Base-by-base conservation (phyloP, 2,797 vertebrate genomes). In the Schizothorax lantsangensis region DNA sequence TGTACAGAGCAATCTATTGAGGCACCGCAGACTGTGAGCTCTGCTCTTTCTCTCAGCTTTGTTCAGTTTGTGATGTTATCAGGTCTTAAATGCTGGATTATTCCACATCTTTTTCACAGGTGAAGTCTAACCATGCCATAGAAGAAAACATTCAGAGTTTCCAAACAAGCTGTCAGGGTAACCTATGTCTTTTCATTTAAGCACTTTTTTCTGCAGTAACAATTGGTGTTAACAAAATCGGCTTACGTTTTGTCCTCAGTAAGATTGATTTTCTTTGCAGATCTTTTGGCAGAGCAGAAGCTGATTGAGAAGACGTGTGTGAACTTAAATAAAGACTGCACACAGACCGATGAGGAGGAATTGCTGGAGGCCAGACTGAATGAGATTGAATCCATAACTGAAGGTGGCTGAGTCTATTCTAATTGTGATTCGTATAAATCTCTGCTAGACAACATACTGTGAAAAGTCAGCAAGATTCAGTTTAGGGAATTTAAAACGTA, bases 291-390 rank as follows among this genome's bases (percentile, higher is more conserved):
- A 83, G 96, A 96, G 87, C 94, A 96, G 52, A 95, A 94, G 92
- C 91, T 96, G 62, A 95, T 96, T 90, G 91, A 95, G 92, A 92
- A 93, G 79, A 95, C 95, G 94, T 88, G 89, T 85, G 81, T 94
- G 88, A 92, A 93, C 0, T 88, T 96, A 47, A 91, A 96, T 84
- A 95, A 96, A 90, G 95, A 96, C 79, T 91, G 91, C 79, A 95
- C 93, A 78, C 95, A 95, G 66, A 36, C 3, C 5, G 92, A 96
- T 84, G 95, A 95, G 89, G 95, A 96, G 33, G 86, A 90, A 88
- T 89, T 90, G 3, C 93, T 97, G 7, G 94, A 96, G 86, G 92
- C 91, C 71, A 93, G 91, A 43, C 47, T 91, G 54, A 89, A 94
- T 90, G 95, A 96, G 91, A 91, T 30, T 5, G 88, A 91, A 89